phyloP scores from a whole-genome alignment of 1,140 invertebrate species.

The Plectrocnemia conspersa region DNA sequence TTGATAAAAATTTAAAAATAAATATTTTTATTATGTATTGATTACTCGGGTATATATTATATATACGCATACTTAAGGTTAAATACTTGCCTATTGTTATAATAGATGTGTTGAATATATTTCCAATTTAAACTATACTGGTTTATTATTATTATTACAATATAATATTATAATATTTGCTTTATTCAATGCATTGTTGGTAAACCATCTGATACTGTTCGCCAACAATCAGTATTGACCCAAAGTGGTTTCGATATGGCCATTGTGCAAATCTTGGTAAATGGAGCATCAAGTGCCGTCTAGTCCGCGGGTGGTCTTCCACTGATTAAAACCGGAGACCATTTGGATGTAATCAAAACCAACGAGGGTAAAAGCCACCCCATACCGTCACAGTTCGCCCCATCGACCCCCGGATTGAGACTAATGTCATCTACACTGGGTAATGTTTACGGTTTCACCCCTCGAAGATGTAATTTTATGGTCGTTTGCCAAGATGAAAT shows the following conservation, averaged over 20 bases:
- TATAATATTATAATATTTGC: too few species aligned
- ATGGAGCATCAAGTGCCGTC: slow-evolving; percentile 3
- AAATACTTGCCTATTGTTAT: too few species aligned
- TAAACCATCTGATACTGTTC: too few species aligned
- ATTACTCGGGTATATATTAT: too few species aligned
- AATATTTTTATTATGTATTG: too few species aligned
- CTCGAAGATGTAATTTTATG: slow-evolving; percentile 5
- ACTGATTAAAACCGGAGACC: slow-evolving; percentile 7
- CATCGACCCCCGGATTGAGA: not conserved
- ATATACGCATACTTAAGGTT: too few species aligned
- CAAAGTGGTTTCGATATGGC: not conserved
- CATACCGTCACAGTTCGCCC: not conserved
- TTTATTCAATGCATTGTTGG: too few species aligned
- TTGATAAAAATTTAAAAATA: too few species aligned
- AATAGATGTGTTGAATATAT: too few species aligned
- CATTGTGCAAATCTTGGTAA: slow-evolving; percentile 9
- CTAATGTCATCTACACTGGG: not conserved
- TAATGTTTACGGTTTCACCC: slow-evolving; percentile 9
- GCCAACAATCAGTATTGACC: too few species aligned
- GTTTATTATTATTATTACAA: too few species aligned
- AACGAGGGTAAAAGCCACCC: not conserved
- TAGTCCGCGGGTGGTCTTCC: slow-evolving; percentile 4
- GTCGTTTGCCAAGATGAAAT: slow-evolving; percentile 5
- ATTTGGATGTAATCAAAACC: slow-evolving; percentile 10
- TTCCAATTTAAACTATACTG: too few species aligned